Percentiles rank a stretch among this genome's conserved stretches.
Evolutionary conservation across 2,888 invertebrate species (phyloP).

Genomic region (Sceliomorpha sp.): DNA sequence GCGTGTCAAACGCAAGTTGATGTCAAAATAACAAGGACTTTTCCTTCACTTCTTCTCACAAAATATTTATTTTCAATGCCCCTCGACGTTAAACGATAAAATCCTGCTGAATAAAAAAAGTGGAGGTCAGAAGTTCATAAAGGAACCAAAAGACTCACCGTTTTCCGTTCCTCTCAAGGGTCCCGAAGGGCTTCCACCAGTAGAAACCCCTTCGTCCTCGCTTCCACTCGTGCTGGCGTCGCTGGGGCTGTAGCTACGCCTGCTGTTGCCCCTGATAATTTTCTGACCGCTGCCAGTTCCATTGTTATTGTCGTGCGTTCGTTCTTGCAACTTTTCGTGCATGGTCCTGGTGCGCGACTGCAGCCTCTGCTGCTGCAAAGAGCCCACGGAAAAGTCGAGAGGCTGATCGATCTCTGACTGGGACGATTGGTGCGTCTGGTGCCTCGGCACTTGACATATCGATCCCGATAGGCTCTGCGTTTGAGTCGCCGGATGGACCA

Average conservation of each 20-base stretch:
- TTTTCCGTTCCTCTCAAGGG: constrained; percentile 75
- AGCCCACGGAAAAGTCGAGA: constrained; percentile 87
- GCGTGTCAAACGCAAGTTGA: too few species aligned
- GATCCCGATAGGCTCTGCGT: constrained; percentile 84
- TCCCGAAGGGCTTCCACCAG: constrained; percentile 76
- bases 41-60: too few species aligned
- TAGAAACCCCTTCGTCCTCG: constrained; percentile 78
- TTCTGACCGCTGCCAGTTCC: constrained; percentile 66
- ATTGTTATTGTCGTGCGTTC: constrained; percentile 74
- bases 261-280: constrained; percentile 63
- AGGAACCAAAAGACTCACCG: constrained; percentile 65
- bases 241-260: constrained; percentile 77
- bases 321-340: constrained; percentile 67
- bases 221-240: constrained; percentile 74
- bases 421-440: constrained; percentile 79
- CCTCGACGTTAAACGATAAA: too few species aligned
- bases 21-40: too few species aligned
- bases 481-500: constrained; percentile 59
- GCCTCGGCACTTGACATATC: constrained; percentile 77
- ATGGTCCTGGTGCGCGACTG: constrained; percentile 66
- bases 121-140: constrained; percentile 10
- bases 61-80: too few species aligned
- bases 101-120: too few species aligned
- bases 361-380: constrained; percentile 79
- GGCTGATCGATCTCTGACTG: constrained; percentile 83